Evolutionary conservation across 1,140 invertebrate genomes (phyloP).

Genomic region (Musca domestica): DNA sequence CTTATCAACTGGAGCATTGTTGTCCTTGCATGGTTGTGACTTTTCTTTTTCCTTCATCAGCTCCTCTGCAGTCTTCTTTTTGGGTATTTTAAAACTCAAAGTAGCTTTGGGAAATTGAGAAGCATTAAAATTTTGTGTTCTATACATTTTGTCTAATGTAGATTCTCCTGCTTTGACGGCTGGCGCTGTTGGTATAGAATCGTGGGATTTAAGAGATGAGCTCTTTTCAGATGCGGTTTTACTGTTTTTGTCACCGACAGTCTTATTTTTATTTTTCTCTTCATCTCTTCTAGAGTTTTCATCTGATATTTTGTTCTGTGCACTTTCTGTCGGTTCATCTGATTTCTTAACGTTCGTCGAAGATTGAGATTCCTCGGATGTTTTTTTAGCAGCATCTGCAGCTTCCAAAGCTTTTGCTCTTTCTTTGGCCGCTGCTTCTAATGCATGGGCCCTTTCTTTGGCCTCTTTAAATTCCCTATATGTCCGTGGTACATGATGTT

Average conservation of each 20-base stretch:
- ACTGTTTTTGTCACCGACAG: background rate
- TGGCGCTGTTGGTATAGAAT: background rate
- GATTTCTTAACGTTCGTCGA: background rate
- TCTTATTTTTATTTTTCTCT: background rate
- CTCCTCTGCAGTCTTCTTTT: background rate
- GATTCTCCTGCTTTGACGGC: background rate
- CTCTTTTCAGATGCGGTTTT: background rate
- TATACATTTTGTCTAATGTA: conserved; percentile 28
- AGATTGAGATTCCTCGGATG: background rate
- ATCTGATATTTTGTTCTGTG: background rate
- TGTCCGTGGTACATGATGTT: conserved; percentile 26
- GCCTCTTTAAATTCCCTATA: conserved; percentile 39
- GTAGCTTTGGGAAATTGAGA: conserved; percentile 11
- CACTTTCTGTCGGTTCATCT: background rate
- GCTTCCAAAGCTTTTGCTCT: background rate
- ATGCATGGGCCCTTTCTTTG: conserved; percentile 31
- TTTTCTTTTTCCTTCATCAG: background rate
- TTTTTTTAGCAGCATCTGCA: conserved; percentile 4
- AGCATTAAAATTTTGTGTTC: conserved; percentile 18
- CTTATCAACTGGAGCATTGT: background rate
- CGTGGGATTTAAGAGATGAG: too few relatives aligned
- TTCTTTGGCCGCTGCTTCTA: conserved; percentile 24
- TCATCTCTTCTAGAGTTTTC: background rate
- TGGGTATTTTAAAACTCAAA: conserved; percentile 28
- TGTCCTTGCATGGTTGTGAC: background rate